Conservation (phyloP, 2,797 vertebrate species). For the Acropternis orthonyx region DNA sequence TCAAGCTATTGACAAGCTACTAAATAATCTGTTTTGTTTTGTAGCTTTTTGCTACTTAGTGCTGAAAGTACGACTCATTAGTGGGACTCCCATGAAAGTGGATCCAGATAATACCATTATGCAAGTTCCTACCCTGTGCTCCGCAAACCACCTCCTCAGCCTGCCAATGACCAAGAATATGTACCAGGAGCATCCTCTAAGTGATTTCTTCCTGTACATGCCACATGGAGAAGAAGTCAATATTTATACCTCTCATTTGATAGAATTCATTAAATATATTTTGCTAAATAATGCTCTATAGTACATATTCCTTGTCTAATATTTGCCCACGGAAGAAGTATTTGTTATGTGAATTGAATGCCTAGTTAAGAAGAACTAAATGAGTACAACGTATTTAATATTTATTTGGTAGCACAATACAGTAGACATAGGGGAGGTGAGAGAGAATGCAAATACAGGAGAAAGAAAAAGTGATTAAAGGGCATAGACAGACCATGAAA, state of each 20-base stretch:
- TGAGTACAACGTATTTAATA: slow-evolving; percentile 47
- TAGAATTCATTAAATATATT: slow-evolving; percentile 46
- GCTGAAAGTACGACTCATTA: background rate
- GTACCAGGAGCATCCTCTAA: background rate
- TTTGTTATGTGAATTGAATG: slow-evolving; percentile 35
- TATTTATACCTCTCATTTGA: slow-evolving; percentile 47
- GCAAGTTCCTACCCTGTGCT: background rate
- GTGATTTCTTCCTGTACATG: slow-evolving; percentile 10
- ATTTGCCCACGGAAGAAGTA: slow-evolving; percentile 33
- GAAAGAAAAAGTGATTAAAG: background rate
- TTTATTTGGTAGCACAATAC: slow-evolving; percentile 52
- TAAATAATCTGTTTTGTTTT: background rate
- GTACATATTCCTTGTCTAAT: slow-evolving; percentile 37
- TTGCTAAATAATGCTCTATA: slow-evolving; percentile 37
- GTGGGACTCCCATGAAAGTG: background rate
- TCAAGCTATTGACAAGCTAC: background rate
- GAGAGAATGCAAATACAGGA: slow-evolving; percentile 27
- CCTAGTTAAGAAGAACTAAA: slow-evolving; percentile 35
- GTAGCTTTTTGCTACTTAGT: background rate
- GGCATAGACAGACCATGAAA: background rate
- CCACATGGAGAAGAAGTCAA: slow-evolving; percentile 18
- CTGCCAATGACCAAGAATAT: background rate
- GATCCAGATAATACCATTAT: background rate
- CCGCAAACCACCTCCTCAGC: background rate
- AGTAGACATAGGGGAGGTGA: background rate